Evolutionary conservation across 2,113 vertebrate species (phyloP).

Genomic region (Tetraodon nigroviridis): DNA sequence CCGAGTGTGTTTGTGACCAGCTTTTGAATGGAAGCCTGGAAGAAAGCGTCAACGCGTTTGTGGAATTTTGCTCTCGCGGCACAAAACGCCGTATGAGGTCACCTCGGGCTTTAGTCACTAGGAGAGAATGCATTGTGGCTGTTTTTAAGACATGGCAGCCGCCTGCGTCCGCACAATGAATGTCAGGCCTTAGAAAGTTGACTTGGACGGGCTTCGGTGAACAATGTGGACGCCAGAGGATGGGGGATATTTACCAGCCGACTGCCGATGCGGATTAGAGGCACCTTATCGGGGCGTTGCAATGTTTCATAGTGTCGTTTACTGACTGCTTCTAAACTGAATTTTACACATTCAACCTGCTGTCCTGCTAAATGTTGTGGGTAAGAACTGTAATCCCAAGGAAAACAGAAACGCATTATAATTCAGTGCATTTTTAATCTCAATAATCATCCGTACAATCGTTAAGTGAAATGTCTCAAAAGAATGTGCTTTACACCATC

Average conservation of each 20-base stretch:
- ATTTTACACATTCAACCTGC: neutral
- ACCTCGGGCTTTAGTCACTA: conserved; percentile 74
- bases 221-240: conserved; percentile 71
- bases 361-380: conserved; percentile 1
- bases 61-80: conserved; percentile 77
- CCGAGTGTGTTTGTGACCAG: conserved; percentile 38
- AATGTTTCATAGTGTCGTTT: conserved; percentile 26
- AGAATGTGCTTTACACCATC: conserved; percentile 50
- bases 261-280: conserved; percentile 70
- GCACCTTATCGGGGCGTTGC: conserved; percentile 59
- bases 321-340: conserved; percentile 1
- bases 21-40: conserved; percentile 61
- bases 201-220: conserved; percentile 72
- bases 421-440: conserved; percentile 67
- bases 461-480: conserved; percentile 42
- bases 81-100: conserved; percentile 74
- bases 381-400: neutral
- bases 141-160: conserved; percentile 76
- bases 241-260: conserved; percentile 60
- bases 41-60: conserved; percentile 65
- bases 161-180: conserved; percentile 70
- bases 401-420: conserved; percentile 26
- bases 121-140: conserved; percentile 76
- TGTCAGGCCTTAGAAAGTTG: conserved; percentile 72
- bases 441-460: conserved; percentile 50